Base-by-base conservation (phyloP, 2,888 invertebrate species). In the Exephanes ischioxanthus region DNA sequence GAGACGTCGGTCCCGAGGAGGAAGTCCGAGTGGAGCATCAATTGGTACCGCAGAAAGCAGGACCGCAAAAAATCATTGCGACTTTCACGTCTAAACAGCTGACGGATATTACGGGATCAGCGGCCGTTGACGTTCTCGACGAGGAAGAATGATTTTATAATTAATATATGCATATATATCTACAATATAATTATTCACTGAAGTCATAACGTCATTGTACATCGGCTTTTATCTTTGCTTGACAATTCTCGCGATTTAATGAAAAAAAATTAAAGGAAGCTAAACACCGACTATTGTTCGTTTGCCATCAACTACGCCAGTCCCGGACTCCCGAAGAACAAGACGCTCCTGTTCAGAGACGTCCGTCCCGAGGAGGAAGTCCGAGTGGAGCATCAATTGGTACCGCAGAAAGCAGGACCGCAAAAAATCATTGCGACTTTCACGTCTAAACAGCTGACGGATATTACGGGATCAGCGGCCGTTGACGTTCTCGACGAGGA, bases 301-400 rank as follows among this genome's bases (percentile, higher is more conserved):
- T n/a, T n/a, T n/a, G n/a, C n/a, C n/a, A n/a, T 97, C 92, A 95
- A 96, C 66, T 94, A 97, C 87, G 96, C 97, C 83, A 97, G 97
- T 0, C 95, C 97, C 0, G 96, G 97, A 2, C 94, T 97, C 11
- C 94, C 95, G 0, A 95, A 95, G 75, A 95, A 96, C 85, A 96
- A 96, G 84, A 94, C 95, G 1, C 90, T 96, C 14, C 92, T 95
- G 0, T 95, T 95, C 71, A 94, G 95, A 30, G 95, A 96, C 87
- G 95, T 96, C 0, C 94, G 92, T 6, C 95, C 97, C 0, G 94
- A 94, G 26, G 96, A 95, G 55, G 90, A 94, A 0, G 94, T 97
- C 3, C 94, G 93, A 33, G 95, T 95, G 0, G 94, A 95, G 78
- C 94, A 96, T 55, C 95, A 95, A 0, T 94, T 97, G 33, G 95